Base-by-base conservation (phyloP, 2,797 vertebrate species). In the Chaetophractus vellerosus region DNA sequence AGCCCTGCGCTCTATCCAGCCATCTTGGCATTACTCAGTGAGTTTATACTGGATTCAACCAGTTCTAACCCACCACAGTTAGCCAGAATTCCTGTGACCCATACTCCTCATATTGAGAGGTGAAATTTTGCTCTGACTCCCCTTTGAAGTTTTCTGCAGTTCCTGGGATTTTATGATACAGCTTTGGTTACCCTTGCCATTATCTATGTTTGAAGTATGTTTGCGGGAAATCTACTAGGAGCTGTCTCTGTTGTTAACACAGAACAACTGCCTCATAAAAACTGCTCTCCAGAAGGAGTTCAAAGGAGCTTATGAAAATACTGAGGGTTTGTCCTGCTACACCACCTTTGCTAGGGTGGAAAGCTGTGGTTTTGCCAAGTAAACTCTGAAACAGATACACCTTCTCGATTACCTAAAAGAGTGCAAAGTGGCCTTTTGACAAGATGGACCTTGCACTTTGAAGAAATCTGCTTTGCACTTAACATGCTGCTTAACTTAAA, bases 251-350 rank as follows among this genome's bases (percentile, higher is more conserved):
- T 86, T 93, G 96, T 97, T 92, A 97, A 93, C 92, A 41, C 75
- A 93, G 95, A 94, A 89, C 92, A 95, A 94, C 86, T 48, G 93
- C 94, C 95, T 90, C 94, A 64, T 97, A 97, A 97, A 97, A 96
- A 55, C 68, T 14, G 88, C 94, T 89, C 72, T 91, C 93, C 74
- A 45, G 88, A 24, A 80, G 84, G 86, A 94, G 96, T 96, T 97
- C 97, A 98, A 97, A 97, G 88, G 85, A 80, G 52, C 87, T 82
- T 72, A 85, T 88, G 88, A 83, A 91, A 94, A 94, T 64, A 92
- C 11, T 36, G 48, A 74, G 64, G 82, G 86, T 89, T 55, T 48
- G 41, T 76, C 92, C 81, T 55, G 69, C 59, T 52, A 52, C 38
- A 91, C 75, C 90, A 80, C 41, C 85, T 92, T 57, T 11, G 19